These are phyloP conservation scores for Pseudochromis fuscus DNA, from an alignment of 2,797 vertebrate genomes.

Conservation along the genomic window DNA sequence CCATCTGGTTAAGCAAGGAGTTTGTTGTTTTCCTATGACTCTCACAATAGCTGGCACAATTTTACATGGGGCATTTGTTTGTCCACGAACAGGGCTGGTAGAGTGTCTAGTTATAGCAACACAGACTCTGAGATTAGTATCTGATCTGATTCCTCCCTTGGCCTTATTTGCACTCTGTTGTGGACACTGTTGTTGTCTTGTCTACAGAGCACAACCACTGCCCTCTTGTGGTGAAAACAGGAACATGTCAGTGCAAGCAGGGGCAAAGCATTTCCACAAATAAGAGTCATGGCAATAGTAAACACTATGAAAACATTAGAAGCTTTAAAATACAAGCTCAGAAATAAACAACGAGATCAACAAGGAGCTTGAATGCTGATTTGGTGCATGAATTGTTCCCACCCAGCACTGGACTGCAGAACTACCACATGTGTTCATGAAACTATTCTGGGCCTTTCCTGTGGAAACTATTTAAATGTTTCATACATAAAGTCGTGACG, in stretches of 20 bases:
- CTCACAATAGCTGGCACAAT: slow-evolving; percentile 52
- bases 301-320: background rate
- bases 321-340: background rate
- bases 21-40: slow-evolving; percentile 31
- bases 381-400: background rate
- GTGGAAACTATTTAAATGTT: slow-evolving; percentile 19
- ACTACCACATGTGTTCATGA: background rate
- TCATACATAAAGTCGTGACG: slow-evolving; percentile 1
- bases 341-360: background rate
- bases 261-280: too few relatives aligned
- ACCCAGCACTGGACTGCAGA: background rate
- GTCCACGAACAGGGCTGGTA: slow-evolving; percentile 60
- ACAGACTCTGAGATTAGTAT: slow-evolving; percentile 67
- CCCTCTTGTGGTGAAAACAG: slow-evolving; percentile 69
- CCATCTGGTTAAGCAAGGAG: slow-evolving; percentile 54
- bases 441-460: background rate
- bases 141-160: slow-evolving; percentile 64
- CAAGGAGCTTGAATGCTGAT: background rate
- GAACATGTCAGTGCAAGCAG: background rate
- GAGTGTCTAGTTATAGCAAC: slow-evolving; percentile 71
- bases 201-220: slow-evolving; percentile 43
- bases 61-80: slow-evolving; percentile 59
- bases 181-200: slow-evolving; percentile 12
- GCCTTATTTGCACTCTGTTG: slow-evolving; percentile 74
- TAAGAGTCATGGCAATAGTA: too few relatives aligned